A percentile compares a stretch with the other conserved stretches of the same genome.
phyloP scores from a whole-genome alignment of 2,797 vertebrate genomes.

The Coluber constrictor region DNA sequence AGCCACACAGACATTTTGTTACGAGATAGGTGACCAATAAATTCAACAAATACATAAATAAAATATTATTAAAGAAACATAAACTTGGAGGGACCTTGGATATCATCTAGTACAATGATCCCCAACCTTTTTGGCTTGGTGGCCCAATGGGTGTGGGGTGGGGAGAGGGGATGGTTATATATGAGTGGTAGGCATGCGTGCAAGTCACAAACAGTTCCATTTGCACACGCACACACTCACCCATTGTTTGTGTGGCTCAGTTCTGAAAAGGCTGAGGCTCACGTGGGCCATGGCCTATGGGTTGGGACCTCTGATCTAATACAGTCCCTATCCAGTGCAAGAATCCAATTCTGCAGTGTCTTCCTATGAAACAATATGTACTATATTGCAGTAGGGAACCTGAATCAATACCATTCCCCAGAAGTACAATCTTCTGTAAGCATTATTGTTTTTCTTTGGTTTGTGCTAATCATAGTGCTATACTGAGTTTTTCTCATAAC shows the following conservation, averaged over 20 bases:
- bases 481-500: neutral
- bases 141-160: neutral
- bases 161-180: neutral
- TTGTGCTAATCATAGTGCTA: neutral
- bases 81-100: neutral
- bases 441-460: neutral
- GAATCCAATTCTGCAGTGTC: neutral
- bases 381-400: neutral
- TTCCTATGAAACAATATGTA: neutral
- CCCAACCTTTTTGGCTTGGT: neutral
- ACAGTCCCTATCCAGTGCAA: neutral
- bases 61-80: neutral
- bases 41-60: neutral
- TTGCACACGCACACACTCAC: neutral
- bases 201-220: neutral
- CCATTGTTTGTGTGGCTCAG: neutral
- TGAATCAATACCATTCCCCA: neutral
- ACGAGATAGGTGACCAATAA: neutral
- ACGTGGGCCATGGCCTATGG: neutral
- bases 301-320: neutral
- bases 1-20: neutral
- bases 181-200: accelerated
- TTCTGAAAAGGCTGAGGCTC: neutral
- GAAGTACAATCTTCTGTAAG: neutral
- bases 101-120: neutral